Evolutionary conservation across 2,888 invertebrate species (phyloP), one percentile per base, ranked within the genome.

Genomic region (Macrosoma leucophasiata): DNA sequence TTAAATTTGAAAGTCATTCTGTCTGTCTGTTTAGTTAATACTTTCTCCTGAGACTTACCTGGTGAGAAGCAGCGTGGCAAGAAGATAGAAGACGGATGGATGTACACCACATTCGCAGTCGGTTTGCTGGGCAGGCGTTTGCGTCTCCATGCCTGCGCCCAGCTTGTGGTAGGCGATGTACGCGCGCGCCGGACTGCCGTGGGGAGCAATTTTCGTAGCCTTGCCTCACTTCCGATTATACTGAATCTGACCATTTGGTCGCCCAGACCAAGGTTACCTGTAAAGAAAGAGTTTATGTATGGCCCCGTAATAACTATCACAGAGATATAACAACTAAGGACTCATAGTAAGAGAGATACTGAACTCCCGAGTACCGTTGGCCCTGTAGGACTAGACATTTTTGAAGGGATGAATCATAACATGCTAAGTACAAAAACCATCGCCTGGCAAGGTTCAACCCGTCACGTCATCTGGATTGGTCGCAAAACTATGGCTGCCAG

Each of bases 71-170:
- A 89, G 68, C 8, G 89, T 89, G 35, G 88, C 89, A 54, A 89
- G 72, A 25, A 90, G 72, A 56, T 90, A 90, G 65, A 90, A 88
- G 29, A 88, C 86, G 38, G 86, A 86, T 4, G 90, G 89, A 55
- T 90, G 89, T 34, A 90, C 86, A 55, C 87, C 87, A 64, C 89
- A 89, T 55, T 89, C 88, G 84, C 88, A 88, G 39, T 87, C 87
- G 29, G 76, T 55, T 34, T 67, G 62, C 55, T 87, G 85, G 55
- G 86, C 85, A 51, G 62, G 40, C 34, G 76, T 87, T 54, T 86
- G 86, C 36, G 84, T 64, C 49, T 85, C 86, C 72, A 85, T 85
- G 55, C 70, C 77, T 70, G 85, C 79, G 78, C 84, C 72, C 63
- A 84, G 76, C 51, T 90, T 55, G 89, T 92, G 84, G 90, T 86